phyloP scores from a whole-genome alignment of 1,140 invertebrate genomes.

The Bradynema listronoti region DNA sequence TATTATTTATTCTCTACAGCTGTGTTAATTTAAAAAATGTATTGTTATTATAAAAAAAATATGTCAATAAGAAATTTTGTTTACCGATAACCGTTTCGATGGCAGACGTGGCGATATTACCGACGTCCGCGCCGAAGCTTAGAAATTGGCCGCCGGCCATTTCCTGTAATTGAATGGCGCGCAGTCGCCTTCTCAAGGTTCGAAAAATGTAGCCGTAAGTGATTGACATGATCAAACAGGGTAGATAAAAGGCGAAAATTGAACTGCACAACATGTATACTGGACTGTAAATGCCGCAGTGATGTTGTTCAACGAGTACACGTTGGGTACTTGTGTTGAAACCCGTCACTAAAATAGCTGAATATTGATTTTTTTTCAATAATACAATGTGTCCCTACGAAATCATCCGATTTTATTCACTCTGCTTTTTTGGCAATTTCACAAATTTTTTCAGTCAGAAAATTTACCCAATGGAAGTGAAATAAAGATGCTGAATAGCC shows the following conservation, averaged over 20 bases:
- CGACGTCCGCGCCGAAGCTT: constrained; percentile 55
- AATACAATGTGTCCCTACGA: too few relatives aligned
- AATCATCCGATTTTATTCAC: constrained; percentile 8
- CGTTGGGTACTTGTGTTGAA: constrained; percentile 38
- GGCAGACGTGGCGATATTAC: constrained; percentile 51
- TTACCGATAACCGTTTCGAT: constrained; percentile 56
- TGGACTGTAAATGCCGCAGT: constrained; percentile 55
- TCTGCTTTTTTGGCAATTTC: neutral
- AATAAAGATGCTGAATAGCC: constrained; percentile 51
- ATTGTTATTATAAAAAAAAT: constrained; percentile 4
- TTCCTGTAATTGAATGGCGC: constrained; percentile 42
- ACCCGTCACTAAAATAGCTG: constrained; percentile 24
- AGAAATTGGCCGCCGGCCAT: constrained; percentile 57
- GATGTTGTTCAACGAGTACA: constrained; percentile 45
- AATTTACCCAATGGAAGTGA: constrained; percentile 48
- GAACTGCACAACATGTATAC: constrained; percentile 44
- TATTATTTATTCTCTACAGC: too few relatives aligned
- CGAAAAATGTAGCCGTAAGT: constrained; percentile 57
- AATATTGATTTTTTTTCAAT: neutral
- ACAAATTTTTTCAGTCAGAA: neutral
- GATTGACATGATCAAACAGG: constrained; percentile 53
- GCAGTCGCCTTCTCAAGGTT: constrained; percentile 45
- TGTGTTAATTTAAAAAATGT: too few relatives aligned
- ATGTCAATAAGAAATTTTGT: neutral
- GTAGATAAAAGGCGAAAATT: constrained; percentile 55